Base-by-base conservation (phyloP, 2,113 vertebrate species). In the Pituophis catenifer region DNA sequence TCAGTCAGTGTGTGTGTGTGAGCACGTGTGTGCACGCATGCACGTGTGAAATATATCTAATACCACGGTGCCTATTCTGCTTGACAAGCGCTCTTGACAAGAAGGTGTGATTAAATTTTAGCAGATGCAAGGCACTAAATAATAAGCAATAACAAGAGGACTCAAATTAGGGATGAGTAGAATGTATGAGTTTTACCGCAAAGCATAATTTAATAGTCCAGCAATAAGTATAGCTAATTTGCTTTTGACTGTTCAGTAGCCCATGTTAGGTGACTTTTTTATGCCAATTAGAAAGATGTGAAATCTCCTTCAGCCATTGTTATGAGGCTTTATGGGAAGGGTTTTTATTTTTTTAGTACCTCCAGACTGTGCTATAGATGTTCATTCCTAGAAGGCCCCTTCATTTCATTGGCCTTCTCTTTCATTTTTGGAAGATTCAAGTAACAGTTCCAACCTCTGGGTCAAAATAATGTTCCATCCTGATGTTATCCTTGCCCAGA, bases 51-150 rank as follows among this genome's bases (percentile, higher is more conserved):
- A 55, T 53, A 44, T 87, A 90, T 29, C 87, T 91, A 90, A 90
- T 95, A 85, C 91, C 33, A 90, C 0, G 0, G 65, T 26, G 91
- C 13, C 58, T 95, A 58, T 94, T 93, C 93, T 89, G 86, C 89
- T 88, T 90, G 95, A 59, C 26, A 91, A 59, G 10, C 48, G n/a
- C 8, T 93, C 53, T 75, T 33, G 50, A 91, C 23, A 57, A 89
- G 86, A 5, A n/a, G 19, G 9, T 65, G 91, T 6, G 3, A 91
- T 6, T 50, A 58, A 94, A 3, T 21, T 93, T 52, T 8, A 48
- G 75, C 65, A 91, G 38, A 24, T 59, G 92, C 89, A 91, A 58
- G 1, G 48, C 70, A 29, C 29, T 26, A 2, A 91, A 89, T 0
- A 0, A 44, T 55, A 75, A 92, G 81, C 91, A 88, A 89, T 0